Conservation (phyloP, 2,888 invertebrate species). For the Hesperia comma region DNA sequence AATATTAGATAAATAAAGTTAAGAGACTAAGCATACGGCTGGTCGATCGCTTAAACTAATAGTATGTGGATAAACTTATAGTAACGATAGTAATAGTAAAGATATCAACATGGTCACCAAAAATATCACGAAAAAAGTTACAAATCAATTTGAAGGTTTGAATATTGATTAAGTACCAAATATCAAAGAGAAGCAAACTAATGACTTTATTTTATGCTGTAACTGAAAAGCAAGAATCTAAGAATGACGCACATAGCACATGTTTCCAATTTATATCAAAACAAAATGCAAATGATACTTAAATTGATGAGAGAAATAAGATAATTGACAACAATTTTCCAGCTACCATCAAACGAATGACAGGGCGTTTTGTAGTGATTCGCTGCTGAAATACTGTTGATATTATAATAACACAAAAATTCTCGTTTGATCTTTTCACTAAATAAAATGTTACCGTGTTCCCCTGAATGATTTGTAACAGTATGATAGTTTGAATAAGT, state of each 20-base stretch:
- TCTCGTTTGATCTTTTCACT: constrained; percentile 20
- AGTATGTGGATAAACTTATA: too few relatives aligned
- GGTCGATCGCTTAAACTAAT: too few relatives aligned
- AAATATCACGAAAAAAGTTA: too few relatives aligned
- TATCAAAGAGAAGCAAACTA: too few relatives aligned
- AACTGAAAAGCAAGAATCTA: background rate
- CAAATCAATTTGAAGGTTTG: too few relatives aligned
- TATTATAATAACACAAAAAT: constrained; percentile 26
- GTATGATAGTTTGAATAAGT: background rate
- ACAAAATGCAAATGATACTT: constrained; percentile 5
- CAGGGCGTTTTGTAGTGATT: constrained; percentile 24
- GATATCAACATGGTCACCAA: too few relatives aligned
- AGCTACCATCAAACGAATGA: constrained; percentile 18
- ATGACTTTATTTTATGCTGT: too few relatives aligned
- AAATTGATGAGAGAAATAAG: constrained; percentile 10
- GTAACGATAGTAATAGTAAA: too few relatives aligned
- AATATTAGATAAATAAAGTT: too few relatives aligned
- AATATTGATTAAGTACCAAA: too few relatives aligned
- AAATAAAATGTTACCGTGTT: constrained; percentile 5
- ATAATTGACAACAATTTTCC: constrained; percentile 1
- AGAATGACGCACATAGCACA: background rate
- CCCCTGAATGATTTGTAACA: constrained; percentile 23
- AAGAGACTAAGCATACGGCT: too few relatives aligned
- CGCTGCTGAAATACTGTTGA: constrained; percentile 18
- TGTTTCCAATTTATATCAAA: constrained; percentile 2